Base-by-base conservation (phyloP, 2,113 vertebrate genomes). In the Leiothrix lutea region DNA sequence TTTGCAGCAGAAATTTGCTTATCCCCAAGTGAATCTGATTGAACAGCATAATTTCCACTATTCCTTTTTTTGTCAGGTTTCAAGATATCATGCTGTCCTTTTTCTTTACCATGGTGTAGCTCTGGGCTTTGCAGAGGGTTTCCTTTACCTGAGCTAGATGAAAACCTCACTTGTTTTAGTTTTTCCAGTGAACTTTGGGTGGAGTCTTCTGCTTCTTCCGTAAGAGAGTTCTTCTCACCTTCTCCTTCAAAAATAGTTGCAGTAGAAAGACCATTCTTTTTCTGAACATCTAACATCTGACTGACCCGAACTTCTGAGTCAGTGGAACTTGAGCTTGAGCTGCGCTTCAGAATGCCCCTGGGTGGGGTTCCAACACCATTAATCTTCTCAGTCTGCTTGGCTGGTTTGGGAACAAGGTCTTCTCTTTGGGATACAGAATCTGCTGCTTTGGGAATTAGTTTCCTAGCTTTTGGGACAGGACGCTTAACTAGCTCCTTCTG, bases 401-500 rank as follows among this genome's bases (percentile, higher is more conserved):
- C 23, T 35, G 36, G 21, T 64, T 90, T 97, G 26, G 93, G 82
- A 81, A 92, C 67, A 54, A 88, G 42, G 45, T 91, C 82, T n/a
- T 93, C 96, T 80, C 83, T 98, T 16, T 98, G 97, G 33, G 94
- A 80, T 69, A 90, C 90, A 38, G 62, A 83, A 70, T 86, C 92
- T 48, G 79, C 77, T 28, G 94, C 92, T 95, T 96, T 98, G 16
- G 94, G 97, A 65, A 98, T 61, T 62, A 99, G 96, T 44, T 98
- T 99, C 96, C 99, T 98, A 66, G 98, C 98, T 98, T 98, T 99
- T 23, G 99, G 99, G 77, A 99, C 92, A 16, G 99, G 99, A 74
- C 90, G 97, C 67, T 98, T 98, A 50, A 89, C 73, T 21, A 66
- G 26, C 42, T 83, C 96, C 36, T 95, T 94, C 33, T 96, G 97